These are phyloP conservation scores for Pentalonia nigronervosa DNA, from an alignment of 1,140 invertebrate species.

Conservation along the genomic window DNA sequence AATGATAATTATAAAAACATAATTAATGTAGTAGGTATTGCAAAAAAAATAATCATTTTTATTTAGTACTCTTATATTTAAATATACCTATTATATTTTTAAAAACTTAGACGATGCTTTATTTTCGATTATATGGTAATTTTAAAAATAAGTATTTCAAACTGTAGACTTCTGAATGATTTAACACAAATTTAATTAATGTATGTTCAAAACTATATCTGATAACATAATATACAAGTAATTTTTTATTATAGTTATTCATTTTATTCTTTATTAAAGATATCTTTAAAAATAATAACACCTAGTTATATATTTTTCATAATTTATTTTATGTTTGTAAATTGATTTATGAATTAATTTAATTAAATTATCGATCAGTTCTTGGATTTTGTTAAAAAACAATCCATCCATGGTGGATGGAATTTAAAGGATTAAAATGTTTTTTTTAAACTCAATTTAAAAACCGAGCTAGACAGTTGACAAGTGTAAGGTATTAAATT, in stretches of 20 bases:
- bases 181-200: neutral
- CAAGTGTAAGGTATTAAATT: constrained; percentile 33
- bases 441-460: constrained; percentile 21
- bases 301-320: neutral
- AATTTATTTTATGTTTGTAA: neutral
- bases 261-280: neutral
- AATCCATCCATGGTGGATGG: neutral
- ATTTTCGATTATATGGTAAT: neutral
- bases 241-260: neutral
- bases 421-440: constrained; percentile 30
- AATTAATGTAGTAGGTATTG: neutral
- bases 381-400: neutral
- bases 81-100: neutral
- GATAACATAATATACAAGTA: neutral
- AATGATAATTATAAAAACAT: neutral
- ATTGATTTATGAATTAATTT: neutral
- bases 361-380: neutral
- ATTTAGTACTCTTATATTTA: neutral
- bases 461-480: neutral
- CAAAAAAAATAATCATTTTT: neutral
- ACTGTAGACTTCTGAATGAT: neutral
- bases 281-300: neutral
- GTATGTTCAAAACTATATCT: neutral
- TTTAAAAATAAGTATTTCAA: neutral
- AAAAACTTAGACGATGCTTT: neutral